Conservation (phyloP, 2,797 vertebrate species). For the Sebastes iracundus region DNA sequence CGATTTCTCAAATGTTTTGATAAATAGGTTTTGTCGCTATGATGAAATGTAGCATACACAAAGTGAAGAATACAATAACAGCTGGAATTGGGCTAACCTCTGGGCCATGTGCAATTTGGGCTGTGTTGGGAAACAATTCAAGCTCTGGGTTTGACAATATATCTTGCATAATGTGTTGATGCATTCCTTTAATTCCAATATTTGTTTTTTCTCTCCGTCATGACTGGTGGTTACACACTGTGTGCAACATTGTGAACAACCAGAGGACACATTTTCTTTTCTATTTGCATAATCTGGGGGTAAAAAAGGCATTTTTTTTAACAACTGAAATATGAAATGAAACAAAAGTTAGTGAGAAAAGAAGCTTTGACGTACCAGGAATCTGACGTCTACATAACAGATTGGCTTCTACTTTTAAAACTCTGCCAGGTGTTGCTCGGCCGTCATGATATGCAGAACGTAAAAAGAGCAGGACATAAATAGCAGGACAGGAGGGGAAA, state of each 20-base stretch:
- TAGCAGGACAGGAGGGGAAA: background rate
- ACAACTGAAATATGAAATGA: background rate
- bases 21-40: constrained; percentile 4
- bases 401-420: constrained; percentile 13
- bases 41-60: constrained; percentile 14
- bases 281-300: background rate
- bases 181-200: constrained; percentile 36
- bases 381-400: background rate
- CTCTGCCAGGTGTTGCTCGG: background rate
- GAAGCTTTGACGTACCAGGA: background rate
- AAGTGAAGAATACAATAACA: background rate
- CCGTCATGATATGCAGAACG: constrained; percentile 3
- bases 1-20: constrained; percentile 26
- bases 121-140: constrained; percentile 28
- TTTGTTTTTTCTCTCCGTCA: constrained; percentile 5
- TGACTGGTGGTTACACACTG: constrained; percentile 2
- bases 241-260: background rate
- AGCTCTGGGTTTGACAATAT: constrained; percentile 24
- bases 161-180: constrained; percentile 30
- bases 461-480: constrained; percentile 14
- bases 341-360: background rate
- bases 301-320: background rate
- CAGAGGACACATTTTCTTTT: background rate
- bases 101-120: constrained; percentile 28
- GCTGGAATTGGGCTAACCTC: constrained; percentile 24